Base-by-base conservation (phyloP, 2,888 invertebrate genomes). In the Gasteruption jaculator region DNA sequence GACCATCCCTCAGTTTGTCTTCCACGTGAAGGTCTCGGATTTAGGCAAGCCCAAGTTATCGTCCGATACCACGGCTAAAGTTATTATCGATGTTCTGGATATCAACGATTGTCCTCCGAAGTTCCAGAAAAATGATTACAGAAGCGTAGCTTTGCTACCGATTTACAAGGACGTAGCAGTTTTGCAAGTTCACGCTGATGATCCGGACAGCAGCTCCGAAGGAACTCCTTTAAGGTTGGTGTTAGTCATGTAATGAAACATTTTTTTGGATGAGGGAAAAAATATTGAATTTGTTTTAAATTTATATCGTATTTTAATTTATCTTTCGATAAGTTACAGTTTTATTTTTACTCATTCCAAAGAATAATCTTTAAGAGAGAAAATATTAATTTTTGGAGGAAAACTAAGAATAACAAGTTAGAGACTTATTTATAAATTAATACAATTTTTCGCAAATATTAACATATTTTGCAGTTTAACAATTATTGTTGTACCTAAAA, bases 91-190 rank as follows among this genome's bases (percentile, higher is more conserved):
- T 42, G 82, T 95, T 20, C 76, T 74, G 5, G 91, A 93, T 71
- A 83, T 91, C 5, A 93, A 95, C 72, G 93, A 94, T 66, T 89
- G 90, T 56, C 82, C 91, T n/a, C 94, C 94, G 3, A 73, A 76
- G 38, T 94, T 95, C 71, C 72, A 78, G 6, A 77, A 79, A 43
- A 64, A 78, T 10, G 73, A 79, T 38, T 90, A 91, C 70, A 83
- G 85, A 58, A 82, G 86, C 1, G 85, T 85, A 0, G 72, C 94
- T 35, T 74, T 90, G 44, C 70, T 91, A 50, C 94, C 94, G 12
- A 90, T 91, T 0, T 88, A 86, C 63, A 77, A 79, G 54, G 84
- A 86, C 61, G 85, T 93, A 4, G 79, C 81, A 7, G 83, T 94
- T 16, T 65, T 80, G 5, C 76, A 73, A 64, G 76, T 88, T 20